phyloP scores from a whole-genome alignment of 2,797 vertebrate species.

The Tolypeutes matacus region DNA sequence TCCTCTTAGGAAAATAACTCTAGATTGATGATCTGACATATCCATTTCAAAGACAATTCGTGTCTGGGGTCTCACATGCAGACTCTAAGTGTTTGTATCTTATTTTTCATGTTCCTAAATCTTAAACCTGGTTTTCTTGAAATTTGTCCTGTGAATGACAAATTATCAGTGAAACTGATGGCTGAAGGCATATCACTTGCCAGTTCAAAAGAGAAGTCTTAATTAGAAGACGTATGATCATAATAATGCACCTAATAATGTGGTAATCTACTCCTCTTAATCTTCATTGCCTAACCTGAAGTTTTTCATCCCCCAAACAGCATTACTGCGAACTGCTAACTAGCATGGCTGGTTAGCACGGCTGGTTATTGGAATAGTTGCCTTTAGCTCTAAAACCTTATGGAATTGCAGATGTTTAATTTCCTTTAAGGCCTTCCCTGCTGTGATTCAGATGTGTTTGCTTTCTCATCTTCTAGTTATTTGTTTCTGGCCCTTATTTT shows the following conservation, averaged over 20 bases:
- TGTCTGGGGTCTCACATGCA: background rate
- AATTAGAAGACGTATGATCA: background rate
- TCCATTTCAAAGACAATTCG: background rate
- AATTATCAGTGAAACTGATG: background rate
- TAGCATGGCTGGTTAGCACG: background rate
- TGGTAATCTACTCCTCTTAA: background rate
- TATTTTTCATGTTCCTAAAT: background rate
- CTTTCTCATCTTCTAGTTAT: conserved; percentile 21
- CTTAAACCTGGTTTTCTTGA: background rate
- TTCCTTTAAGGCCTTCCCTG: background rate
- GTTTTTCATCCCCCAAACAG: background rate
- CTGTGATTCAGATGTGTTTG: background rate
- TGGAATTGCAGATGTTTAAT: background rate
- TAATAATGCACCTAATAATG: background rate
- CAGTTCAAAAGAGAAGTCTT: background rate
- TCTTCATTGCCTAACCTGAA: background rate
- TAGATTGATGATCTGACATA: background rate
- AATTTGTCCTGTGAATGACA: background rate
- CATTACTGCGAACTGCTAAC: background rate
- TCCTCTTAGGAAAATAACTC: background rate
- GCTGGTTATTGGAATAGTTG: background rate
- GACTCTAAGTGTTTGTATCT: background rate
- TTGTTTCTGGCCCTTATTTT: background rate
- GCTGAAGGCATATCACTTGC: background rate
- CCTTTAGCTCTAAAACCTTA: background rate